Base-by-base conservation (phyloP, 2,113 vertebrate species). In the Megaceryle torquata region DNA sequence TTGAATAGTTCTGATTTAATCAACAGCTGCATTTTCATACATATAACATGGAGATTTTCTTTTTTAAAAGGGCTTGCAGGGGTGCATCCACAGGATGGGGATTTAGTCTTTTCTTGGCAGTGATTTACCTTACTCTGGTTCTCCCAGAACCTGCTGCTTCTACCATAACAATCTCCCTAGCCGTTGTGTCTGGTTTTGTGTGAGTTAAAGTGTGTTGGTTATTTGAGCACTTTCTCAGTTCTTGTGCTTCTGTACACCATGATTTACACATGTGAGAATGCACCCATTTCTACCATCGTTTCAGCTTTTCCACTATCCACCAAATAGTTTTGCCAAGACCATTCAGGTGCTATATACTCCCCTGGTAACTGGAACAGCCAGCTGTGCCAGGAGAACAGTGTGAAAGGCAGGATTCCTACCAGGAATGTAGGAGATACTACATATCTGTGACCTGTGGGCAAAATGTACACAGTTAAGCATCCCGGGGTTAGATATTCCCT, bases 11-110 rank as follows among this genome's bases (percentile, higher is more conserved):
- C 50, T 63, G 59, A 69, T 31, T 93, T 94, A 54, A 77, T 67
- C 50, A 92, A 37, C 72, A 86, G 76, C 71, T 95, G 91, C 25
- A n/a, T 91, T 92, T 95, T 92, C 29, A 31, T 64, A 39, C 19
- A 43, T 14, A 10, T 19, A 71, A 41, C 20, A 5, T 37, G 25
- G 31, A 81, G 28, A 37, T 70, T 86, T 82, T 80, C 10, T 56
- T 63, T 86, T 93, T 57, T 19, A 25, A 80, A 76, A 69, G 64
- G 59, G 13, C 39, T 91, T 79, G 17, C 39, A 82, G 60, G 65
- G 25, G 13, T 75, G 39, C 48, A 71, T 68, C 63, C 8, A 13
- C 29, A 39, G 43, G 53, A 85, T 41, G 43, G 25, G 51, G 13
- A 31, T 69, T 37, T 41, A 22, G 15, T 80, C 15, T 21, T 39